Evolutionary conservation across 2,797 vertebrate genomes (phyloP).

Genomic region (Paramormyrops hopkinsi): DNA sequence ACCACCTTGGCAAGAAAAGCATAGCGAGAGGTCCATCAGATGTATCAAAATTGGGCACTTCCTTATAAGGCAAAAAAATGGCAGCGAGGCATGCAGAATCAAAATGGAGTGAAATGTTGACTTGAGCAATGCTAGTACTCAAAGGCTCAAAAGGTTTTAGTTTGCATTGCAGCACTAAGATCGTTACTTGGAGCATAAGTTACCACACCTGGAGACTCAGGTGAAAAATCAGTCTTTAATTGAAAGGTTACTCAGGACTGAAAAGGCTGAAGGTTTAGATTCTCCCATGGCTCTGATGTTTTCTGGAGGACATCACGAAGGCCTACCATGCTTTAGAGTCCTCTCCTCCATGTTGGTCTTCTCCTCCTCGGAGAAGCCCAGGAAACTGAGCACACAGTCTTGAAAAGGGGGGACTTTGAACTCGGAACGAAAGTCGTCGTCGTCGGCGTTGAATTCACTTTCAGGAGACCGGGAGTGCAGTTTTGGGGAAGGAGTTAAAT

Average conservation of each 20-base stretch:
- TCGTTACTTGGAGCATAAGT: background rate
- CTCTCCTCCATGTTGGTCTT: slow-evolving; percentile 93
- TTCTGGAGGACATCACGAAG: background rate
- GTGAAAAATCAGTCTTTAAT: background rate
- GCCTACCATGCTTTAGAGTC: slow-evolving; percentile 87
- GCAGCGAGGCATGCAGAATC: background rate
- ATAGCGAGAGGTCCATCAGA: background rate
- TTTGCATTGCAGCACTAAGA: background rate
- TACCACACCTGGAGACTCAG: background rate
- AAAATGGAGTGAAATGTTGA: background rate
- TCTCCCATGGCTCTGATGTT: background rate
- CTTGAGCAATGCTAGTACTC: background rate
- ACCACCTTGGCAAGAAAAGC: slow-evolving; percentile 63
- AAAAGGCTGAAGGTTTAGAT: background rate
- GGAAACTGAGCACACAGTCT: slow-evolving; percentile 86
- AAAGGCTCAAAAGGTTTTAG: background rate
- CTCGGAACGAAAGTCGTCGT: slow-evolving; percentile 78
- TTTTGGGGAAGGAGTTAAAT: background rate
- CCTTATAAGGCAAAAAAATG: background rate
- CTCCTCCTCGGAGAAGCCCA: slow-evolving; percentile 94
- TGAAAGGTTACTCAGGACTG: background rate
- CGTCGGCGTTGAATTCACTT: slow-evolving; percentile 76
- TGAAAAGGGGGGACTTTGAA: slow-evolving; percentile 96
- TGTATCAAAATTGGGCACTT: background rate
- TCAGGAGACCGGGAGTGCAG: background rate